These are phyloP conservation scores for Asteroscopus sphinx DNA, from an alignment of 2,888 invertebrate species.

Conservation along the genomic window DNA sequence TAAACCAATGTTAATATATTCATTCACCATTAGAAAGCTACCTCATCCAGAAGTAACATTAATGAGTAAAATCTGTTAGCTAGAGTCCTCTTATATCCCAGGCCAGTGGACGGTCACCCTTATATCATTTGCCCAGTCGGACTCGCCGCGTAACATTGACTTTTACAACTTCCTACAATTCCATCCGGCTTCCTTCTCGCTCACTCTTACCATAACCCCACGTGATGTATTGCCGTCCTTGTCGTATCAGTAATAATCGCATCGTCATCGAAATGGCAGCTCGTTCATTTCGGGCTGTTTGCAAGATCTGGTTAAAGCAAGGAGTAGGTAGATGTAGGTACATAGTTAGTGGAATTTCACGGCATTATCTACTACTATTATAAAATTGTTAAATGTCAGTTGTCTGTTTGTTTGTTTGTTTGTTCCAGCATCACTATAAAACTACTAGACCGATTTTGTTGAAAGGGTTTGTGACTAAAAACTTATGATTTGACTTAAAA, in stretches of 20 bases:
- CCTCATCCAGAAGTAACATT: too few species aligned
- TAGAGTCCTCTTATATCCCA: constrained; percentile 6
- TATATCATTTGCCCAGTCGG: constrained; percentile 34
- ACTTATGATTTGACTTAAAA: too few species aligned
- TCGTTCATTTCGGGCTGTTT: constrained; percentile 48
- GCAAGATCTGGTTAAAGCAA: constrained; percentile 43
- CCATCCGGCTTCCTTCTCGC: constrained; percentile 26
- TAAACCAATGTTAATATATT: too few species aligned
- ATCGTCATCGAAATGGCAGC: constrained; percentile 50
- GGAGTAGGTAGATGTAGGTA: constrained; percentile 8
- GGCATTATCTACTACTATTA: too few species aligned
- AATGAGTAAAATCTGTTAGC: too few species aligned
- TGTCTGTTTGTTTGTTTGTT: too few species aligned
- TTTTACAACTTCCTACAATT: constrained; percentile 52
- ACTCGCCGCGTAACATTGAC: constrained; percentile 56
- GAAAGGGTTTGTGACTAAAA: too few species aligned
- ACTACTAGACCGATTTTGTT: too few species aligned
- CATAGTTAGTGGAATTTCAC: constrained; percentile 4
- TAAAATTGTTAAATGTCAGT: too few species aligned
- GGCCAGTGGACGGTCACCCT: constrained; percentile 15
- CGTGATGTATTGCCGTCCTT: constrained; percentile 29
- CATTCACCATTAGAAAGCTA: too few species aligned
- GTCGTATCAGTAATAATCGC: constrained; percentile 50
- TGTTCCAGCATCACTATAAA: too few species aligned
- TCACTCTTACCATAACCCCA: constrained; percentile 9